Evolutionary conservation across 2,113 vertebrate genomes (phyloP).

Genomic region (Bagarius yarrelli): DNA sequence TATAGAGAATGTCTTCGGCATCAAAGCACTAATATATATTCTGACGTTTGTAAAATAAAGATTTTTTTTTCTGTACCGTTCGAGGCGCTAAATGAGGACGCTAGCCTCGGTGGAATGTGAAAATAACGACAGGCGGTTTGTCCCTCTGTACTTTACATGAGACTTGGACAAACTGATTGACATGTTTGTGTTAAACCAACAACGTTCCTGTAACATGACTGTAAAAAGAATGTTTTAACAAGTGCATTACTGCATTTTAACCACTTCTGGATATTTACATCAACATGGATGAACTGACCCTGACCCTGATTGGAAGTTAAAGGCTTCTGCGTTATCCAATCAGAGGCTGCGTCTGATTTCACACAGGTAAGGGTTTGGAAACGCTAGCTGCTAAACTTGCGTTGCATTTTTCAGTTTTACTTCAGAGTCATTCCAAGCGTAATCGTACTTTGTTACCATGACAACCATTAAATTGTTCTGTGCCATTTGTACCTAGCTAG

Average conservation of each 20-base stretch:
- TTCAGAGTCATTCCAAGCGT: too few relatives aligned
- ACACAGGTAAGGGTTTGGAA: slow-evolving; percentile 60
- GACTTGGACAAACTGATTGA: slow-evolving; percentile 48
- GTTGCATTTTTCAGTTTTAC: too few relatives aligned
- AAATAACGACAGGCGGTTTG: background rate
- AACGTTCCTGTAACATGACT: slow-evolving; percentile 53
- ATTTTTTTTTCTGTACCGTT: slow-evolving; percentile 56
- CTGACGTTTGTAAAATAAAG: slow-evolving; percentile 65
- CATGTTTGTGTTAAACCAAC: slow-evolving; percentile 53
- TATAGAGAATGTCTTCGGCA: slow-evolving; percentile 53
- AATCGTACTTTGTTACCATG: slow-evolving; percentile 17
- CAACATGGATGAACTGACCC: background rate
- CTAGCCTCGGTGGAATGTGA: slow-evolving; percentile 41
- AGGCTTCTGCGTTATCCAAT: slow-evolving; percentile 42
- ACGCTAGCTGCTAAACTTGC: background rate
- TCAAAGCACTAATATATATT: slow-evolving; percentile 66
- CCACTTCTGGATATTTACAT: background rate
- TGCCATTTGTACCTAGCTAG: background rate
- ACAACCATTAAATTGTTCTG: background rate
- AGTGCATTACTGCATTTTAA: slow-evolving; percentile 68
- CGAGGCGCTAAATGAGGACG: slow-evolving; percentile 46
- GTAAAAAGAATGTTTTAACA: slow-evolving; percentile 66
- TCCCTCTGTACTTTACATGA: background rate
- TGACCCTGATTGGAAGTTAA: slow-evolving; percentile 33
- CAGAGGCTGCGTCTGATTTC: slow-evolving; percentile 47